phyloP scores from a whole-genome alignment of 2,888 invertebrate species.

The Drosophila phalerata region DNA sequence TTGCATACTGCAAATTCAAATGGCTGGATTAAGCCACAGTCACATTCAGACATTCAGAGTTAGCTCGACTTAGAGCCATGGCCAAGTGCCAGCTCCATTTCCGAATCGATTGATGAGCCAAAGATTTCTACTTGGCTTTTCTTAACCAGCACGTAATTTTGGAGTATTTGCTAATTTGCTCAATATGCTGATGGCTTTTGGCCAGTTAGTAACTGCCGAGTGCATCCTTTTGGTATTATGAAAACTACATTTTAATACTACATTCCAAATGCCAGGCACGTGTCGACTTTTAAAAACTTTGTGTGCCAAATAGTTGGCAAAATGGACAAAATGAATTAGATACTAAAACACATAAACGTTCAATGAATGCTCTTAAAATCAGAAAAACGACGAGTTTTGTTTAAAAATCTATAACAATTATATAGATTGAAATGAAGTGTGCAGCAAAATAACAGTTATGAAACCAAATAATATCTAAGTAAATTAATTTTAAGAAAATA shows the following conservation, averaged over 20 bases:
- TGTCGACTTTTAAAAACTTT: conserved; percentile 45
- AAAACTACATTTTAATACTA: conserved; percentile 55
- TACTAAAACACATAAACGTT: background rate
- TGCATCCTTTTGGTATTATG: conserved; percentile 49
- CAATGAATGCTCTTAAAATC: background rate
- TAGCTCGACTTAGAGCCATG: conserved; percentile 18
- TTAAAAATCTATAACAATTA: background rate
- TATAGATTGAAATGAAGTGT: too few relatives aligned
- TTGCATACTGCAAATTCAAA: conserved; percentile 55
- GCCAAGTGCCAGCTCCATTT: conserved; percentile 20
- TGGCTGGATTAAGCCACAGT: conserved; percentile 48
- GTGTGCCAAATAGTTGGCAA: conserved; percentile 4
- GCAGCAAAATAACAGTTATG: too few relatives aligned
- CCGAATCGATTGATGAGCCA: conserved; percentile 50
- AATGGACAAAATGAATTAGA: conserved; percentile 16
- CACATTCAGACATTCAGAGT: conserved; percentile 20
- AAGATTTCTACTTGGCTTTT: conserved; percentile 7
- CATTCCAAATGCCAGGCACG: conserved; percentile 52
- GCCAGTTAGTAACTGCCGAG: conserved; percentile 51
- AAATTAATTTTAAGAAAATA: too few relatives aligned
- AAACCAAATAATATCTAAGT: too few relatives aligned
- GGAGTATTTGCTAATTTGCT: conserved; percentile 54
- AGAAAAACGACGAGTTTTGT: background rate
- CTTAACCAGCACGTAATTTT: conserved; percentile 46
- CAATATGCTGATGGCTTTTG: conserved; percentile 62